Base-by-base conservation (phyloP, 1,140 invertebrate genomes). In the Drosophila jambulina region DNA sequence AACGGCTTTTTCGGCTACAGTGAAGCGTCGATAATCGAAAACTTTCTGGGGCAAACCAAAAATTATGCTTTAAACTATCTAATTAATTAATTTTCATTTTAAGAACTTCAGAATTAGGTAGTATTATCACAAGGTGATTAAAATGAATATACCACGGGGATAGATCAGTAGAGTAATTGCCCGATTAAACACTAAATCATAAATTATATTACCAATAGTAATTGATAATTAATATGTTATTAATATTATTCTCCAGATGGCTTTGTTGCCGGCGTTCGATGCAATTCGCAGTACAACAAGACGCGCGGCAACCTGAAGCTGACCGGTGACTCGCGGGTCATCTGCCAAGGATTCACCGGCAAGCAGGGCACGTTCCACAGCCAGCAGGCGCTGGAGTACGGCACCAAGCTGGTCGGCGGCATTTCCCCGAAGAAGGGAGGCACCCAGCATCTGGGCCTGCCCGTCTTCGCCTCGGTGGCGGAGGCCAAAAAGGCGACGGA, bases 331-430 rank as follows among this genome's bases (percentile, higher is more conserved):
- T 99, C 98, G 4, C 98, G 98, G 94, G 97, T 99, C 17, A 99
- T 99, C 82, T 98, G 98, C 86, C 98, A 99, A 94, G 95, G 98
- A 29, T 98, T 99, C 91, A 99, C 98, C 80, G 99, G 99, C 74
- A 99, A 99, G 94, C 99, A 99, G 94, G 98, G 98, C 76, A 98
- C 97, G 54, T 98, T 98, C 93, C 97, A 98, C 93, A 96, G 97
- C 91, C 97, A 99, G 92, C 98, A 99, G 93, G 98, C 99, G 36
- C 95, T 99, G 82, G 99, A 99, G 92, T 99, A 99, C 97, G 98
- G 98, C 69, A 99, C 98, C 5, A 97, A 98, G 93, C 94, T 99
- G 92, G 99, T 99, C 81, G 99, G 99, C 63, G 99, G 99, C 77
- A 98, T 99, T 60, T 99, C 97, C 23, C 99, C 99, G 17, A 98